Conservation (phyloP, 2,888 invertebrate genomes). For the Drosophila demipolita region DNA sequence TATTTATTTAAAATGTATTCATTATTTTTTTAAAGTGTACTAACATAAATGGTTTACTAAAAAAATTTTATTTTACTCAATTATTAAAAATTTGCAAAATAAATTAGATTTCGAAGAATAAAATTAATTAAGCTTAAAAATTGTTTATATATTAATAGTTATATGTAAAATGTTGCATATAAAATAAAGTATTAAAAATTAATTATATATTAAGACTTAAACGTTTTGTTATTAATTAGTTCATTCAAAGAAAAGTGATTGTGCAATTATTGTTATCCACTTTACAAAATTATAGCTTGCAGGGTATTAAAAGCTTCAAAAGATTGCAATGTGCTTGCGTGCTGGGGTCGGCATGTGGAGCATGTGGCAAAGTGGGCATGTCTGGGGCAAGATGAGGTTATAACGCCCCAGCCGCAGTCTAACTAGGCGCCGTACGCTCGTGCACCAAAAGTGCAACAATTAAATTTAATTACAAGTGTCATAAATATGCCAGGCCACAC, state of each 20-base stretch:
- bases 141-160: background rate
- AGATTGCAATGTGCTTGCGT: slow-evolving; percentile 57
- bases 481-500: slow-evolving; percentile 76
- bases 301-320: slow-evolving; percentile 29
- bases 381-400: slow-evolving; percentile 35
- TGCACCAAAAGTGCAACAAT: slow-evolving; percentile 76
- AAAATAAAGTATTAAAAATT: background rate
- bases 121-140: background rate
- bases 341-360: slow-evolving; percentile 44
- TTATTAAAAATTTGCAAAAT: background rate
- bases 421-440: slow-evolving; percentile 59
- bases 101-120: background rate
- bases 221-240: background rate
- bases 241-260: too few relatives aligned
- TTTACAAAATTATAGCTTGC: background rate
- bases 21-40: background rate
- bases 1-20: background rate
- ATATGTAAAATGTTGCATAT: background rate
- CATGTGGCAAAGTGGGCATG: background rate
- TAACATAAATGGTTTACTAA: too few relatives aligned
- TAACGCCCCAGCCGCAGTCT: slow-evolving; percentile 54
- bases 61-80: too few relatives aligned
- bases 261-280: background rate
- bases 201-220: background rate
- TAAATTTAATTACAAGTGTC: slow-evolving; percentile 80